Percentiles rank a stretch among this genome's conserved stretches.
phyloP scores from a whole-genome alignment of 2,888 invertebrate species.

The Chymomyza fuscimana region DNA sequence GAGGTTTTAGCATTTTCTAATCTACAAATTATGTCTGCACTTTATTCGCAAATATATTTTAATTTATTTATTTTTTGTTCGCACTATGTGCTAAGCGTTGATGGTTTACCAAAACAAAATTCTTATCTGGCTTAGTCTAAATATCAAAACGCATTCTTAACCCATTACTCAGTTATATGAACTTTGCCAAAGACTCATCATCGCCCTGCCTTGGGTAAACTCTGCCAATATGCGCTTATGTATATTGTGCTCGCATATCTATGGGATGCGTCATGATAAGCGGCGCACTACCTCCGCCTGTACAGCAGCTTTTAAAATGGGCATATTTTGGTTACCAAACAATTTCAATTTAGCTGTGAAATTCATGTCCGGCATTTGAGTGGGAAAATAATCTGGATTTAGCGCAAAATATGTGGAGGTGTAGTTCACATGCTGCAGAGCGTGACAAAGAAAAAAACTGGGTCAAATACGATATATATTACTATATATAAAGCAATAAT shows the following conservation, averaged over 20 bases:
- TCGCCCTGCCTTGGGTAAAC: background rate
- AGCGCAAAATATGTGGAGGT: constrained; percentile 42
- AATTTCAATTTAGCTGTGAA: constrained; percentile 39
- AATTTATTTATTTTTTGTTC: constrained; percentile 21
- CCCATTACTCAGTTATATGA: constrained; percentile 36
- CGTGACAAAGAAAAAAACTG: constrained; percentile 9
- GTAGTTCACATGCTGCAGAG: constrained; percentile 49
- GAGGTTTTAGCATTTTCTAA: constrained; percentile 25
- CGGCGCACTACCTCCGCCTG: constrained; percentile 40
- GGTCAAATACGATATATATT: background rate
- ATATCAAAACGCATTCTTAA: constrained; percentile 36
- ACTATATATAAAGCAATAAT: background rate
- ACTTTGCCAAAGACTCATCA: constrained; percentile 1
- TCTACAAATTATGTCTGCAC: constrained; percentile 31
- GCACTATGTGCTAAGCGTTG: too few relatives aligned
- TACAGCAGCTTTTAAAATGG: constrained; percentile 31
- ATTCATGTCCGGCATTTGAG: constrained; percentile 51
- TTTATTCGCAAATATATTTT: constrained; percentile 24
- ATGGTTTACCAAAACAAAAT: constrained; percentile 30
- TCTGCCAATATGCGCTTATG: constrained; percentile 22
- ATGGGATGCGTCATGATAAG: constrained; percentile 11
- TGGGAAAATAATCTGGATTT: constrained; percentile 51
- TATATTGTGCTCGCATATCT: constrained; percentile 12
- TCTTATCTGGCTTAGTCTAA: constrained; percentile 31
- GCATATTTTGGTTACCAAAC: constrained; percentile 26